Evolutionary conservation across 2,888 invertebrate genomes (phyloP), one percentile per base, ranked within the genome.

Genomic region (Petrolisthes cinctipes): DNA sequence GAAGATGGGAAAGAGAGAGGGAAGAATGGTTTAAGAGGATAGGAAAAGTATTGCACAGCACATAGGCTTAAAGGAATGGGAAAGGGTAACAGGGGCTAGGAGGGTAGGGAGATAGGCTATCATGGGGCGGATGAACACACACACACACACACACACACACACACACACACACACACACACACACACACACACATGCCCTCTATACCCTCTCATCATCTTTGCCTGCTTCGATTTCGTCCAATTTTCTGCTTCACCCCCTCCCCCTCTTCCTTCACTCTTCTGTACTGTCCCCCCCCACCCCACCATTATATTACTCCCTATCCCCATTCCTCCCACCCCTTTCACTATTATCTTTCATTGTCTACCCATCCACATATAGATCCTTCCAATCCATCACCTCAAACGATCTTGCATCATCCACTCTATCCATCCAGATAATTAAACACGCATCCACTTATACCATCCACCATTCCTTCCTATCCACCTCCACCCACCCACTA

Each of bases 281-380:
- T 53, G 0, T 53, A 11, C 56, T 5, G n/a, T 6, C 53, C 20
- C 76, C 54, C 76, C 14, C 54, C 76, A 51, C 53, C 76, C 37
- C 78, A 79, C 56, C 53, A 79, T 56, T n/a, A 56, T 56, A 79
- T 56, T 56, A 78, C 54, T 53, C 53, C 51, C 53, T 56, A 79
- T 53, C 53, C 78, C 54, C 53, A 56, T 53, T 56, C 56, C 37
- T 37, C 37, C 0, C 37, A 37, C 0, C 37, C 37, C 37, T 37
- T 37, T 1, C 37, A 37, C 37, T 37, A 37, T 37, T 37, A 37
- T 37, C 37, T 37, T 37, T 37, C 37, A 37, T 37, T 37, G 37
- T 37, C 37, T 37, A 37, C 0, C 37, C 37, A 37, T 37, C 37
- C 37, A 37, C 37, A 37, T 37, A 37, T 37, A 37, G 0, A 37